Evolutionary conservation across 2,888 invertebrate species (phyloP).

Genomic region (Tetragonisca angustula): DNA sequence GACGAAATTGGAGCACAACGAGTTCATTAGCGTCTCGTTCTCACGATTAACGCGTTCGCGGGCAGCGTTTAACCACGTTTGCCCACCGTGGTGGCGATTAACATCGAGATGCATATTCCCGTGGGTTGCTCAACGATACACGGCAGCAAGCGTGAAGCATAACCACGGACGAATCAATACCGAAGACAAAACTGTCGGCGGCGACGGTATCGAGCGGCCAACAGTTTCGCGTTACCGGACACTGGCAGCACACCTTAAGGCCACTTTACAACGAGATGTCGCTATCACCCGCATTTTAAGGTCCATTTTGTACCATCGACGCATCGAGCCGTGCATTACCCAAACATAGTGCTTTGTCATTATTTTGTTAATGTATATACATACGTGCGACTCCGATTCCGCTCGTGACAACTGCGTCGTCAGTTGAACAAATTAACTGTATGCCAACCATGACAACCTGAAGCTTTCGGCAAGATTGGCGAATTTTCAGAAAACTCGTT

Average conservation of each 20-base stretch:
- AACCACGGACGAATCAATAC: slow-evolving; percentile 44
- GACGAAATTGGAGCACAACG: neutral
- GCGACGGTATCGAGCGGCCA: slow-evolving; percentile 38
- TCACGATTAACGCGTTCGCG: neutral
- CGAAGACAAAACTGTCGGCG: slow-evolving; percentile 36
- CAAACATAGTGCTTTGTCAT: no score
- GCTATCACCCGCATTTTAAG: slow-evolving; percentile 56
- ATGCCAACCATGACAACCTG: no score
- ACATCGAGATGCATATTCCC: slow-evolving; percentile 34
- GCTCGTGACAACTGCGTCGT: no score
- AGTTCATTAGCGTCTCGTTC: slow-evolving; percentile 3
- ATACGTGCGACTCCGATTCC: no score
- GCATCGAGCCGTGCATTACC: no score
- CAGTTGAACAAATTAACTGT: no score
- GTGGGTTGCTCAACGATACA: slow-evolving; percentile 30
- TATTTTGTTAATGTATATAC: no score
- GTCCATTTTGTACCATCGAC: neutral
- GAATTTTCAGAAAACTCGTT: no score
- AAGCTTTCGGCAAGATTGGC: no score
- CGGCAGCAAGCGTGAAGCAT: slow-evolving; percentile 26
- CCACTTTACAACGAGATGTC: slow-evolving; percentile 34
- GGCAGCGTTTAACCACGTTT: neutral
- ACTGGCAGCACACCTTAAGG: slow-evolving; percentile 52
- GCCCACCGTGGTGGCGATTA: slow-evolving; percentile 7
- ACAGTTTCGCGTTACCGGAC: slow-evolving; percentile 35